Evolutionary conservation across 2,888 invertebrate genomes (phyloP).

Genomic region (Electrophaes corylata): DNA sequence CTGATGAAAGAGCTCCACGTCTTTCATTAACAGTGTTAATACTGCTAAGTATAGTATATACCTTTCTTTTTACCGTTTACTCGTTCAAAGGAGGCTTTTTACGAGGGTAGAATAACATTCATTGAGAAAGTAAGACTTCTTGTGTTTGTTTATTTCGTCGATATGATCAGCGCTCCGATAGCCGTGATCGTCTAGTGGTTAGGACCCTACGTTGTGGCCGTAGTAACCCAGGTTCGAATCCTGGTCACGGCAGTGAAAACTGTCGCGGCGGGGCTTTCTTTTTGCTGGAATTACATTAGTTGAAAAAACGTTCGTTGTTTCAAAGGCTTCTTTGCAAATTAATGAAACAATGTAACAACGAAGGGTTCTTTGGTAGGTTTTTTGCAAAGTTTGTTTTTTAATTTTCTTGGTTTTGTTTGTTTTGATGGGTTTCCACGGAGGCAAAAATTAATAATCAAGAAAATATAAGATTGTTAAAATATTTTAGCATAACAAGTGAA

Average conservation of each 20-base stretch:
- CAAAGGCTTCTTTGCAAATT: not conserved
- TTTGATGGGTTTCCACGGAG: not conserved
- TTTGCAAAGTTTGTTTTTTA: not conserved
- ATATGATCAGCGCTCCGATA: conserved; percentile 24
- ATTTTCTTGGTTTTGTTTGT: not conserved
- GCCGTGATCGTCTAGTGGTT: conserved; percentile 88
- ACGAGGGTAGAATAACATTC: conserved; percentile 13
- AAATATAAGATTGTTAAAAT: too few relatives aligned
- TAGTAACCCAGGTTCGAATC: conserved; percentile 91
- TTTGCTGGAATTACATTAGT: conserved; percentile 18
- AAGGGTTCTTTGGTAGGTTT: not conserved
- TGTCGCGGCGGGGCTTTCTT: conserved; percentile 43
- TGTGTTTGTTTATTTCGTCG: conserved; percentile 15
- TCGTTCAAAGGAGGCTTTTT: conserved; percentile 21
- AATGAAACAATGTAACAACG: not conserved
- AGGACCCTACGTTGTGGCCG: conserved; percentile 91
- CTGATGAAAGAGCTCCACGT: conserved; percentile 30
- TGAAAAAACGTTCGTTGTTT: conserved; percentile 1
- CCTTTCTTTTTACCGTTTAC: conserved; percentile 3
- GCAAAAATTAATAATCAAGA: too few relatives aligned
- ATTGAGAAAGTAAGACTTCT: conserved; percentile 2
- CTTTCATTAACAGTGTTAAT: conserved; percentile 21
- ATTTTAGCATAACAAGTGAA: too few relatives aligned
- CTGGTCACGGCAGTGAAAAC: conserved; percentile 63
- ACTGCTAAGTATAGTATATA: conserved; percentile 24